Base-by-base conservation (phyloP, 2,888 invertebrate species). In the Macrosiphum euphorbiae region DNA sequence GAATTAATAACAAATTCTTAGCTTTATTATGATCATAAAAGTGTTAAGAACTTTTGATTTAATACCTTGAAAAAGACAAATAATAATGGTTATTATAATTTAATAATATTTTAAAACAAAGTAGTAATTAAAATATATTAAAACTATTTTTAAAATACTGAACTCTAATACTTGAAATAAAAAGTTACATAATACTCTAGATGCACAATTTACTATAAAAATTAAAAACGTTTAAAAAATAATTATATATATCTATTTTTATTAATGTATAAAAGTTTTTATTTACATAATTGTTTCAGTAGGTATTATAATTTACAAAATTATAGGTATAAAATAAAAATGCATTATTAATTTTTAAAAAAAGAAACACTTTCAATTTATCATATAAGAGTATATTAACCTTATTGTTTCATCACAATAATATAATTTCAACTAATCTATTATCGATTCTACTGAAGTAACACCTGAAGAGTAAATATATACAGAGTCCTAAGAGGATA, bases 361-460 rank as follows among this genome's bases (percentile, higher is more conserved):
- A 52, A n/a, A 35, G 16, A 78, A 91, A 91, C 41, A 52, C 84
- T 90, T 90, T 8, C 41, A 90, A 84, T 84, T 78, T 52, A 84
- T 52, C 28, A 26, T 26, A 52, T 10, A 35, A 41, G 3, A 52
- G 7, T 90, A 26, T 52, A 90, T 90, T 35, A 35, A 84, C 26
- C 52, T 90, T 28, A 90, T 90, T 52, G 8, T 90, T 84, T 84
- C 84, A 78, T 84, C 52, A 52, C 28, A 41, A 90, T 90, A 84
- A 52, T 35, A 84, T 90, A 90, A 52, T 90, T 84, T 90, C 35
- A 52, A 52, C 26, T 41, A 84, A 16, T 52, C 84, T 78, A 52
- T 90, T 90, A 52, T 90, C 67, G n/a, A 50, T 90, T 89, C 44
- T 20, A 61, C 44, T 61, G 7, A 50, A 90, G 4, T 67, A n/a